A percentile compares a stretch with the other conserved stretches of the same genome.
Conservation (phyloP, 2,797 vertebrate species). For the Pipistrellus pygmaeus region DNA sequence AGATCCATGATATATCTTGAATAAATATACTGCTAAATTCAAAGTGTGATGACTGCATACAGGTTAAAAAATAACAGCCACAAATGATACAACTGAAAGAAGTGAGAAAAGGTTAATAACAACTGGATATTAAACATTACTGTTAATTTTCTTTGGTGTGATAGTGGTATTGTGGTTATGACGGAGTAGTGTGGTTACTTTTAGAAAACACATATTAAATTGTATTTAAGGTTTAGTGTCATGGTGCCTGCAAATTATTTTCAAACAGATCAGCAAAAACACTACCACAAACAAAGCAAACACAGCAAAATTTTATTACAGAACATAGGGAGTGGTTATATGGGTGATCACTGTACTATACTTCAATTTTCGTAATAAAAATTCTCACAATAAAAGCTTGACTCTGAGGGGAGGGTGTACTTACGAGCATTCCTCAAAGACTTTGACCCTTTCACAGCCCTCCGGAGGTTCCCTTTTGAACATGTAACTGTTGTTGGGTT, state of each 20-base stretch:
- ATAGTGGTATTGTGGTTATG: neutral
- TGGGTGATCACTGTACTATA: neutral
- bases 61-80: neutral
- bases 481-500: constrained; percentile 99
- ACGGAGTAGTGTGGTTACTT: neutral
- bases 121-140: neutral
- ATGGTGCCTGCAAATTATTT: neutral
- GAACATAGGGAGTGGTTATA: neutral
- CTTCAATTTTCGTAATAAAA: constrained; percentile 1
- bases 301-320: neutral
- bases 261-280: constrained; percentile 2
- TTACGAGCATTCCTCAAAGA: constrained; percentile 97
- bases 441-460: constrained; percentile 98
- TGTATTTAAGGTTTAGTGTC: neutral
- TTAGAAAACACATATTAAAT: constrained; percentile 12
- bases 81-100: neutral
- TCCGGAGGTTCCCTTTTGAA: constrained; percentile 99
- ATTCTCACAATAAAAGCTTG: neutral
- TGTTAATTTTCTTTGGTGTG: neutral
- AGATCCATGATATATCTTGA: neutral
- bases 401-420: constrained; percentile 77
- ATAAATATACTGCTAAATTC: neutral
- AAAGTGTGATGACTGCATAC: neutral
- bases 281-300: neutral
- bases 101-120: neutral